Evolutionary conservation across 2,113 vertebrate species (phyloP).

Genomic region (Alethe castanea): DNA sequence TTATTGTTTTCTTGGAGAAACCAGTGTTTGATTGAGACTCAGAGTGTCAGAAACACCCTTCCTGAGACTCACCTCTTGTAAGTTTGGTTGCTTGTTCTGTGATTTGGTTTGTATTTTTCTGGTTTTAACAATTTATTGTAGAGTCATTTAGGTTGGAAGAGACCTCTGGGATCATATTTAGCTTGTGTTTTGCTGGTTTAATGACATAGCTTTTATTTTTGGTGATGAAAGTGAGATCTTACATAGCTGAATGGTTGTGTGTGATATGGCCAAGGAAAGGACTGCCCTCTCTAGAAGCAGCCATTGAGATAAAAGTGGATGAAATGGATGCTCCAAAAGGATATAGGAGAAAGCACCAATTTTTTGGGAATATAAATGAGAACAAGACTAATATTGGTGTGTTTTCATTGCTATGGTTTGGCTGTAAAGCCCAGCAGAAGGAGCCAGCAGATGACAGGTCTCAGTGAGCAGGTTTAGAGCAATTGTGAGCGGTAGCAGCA

Average conservation of each 20-base stretch:
- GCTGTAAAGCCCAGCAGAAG: neutral
- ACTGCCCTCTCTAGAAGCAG: neutral
- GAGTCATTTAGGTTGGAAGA: neutral
- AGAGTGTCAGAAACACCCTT: accelerated
- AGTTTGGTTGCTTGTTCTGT: neutral
- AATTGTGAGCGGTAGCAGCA: accelerated
- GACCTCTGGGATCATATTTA: neutral
- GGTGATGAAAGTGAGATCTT: neutral
- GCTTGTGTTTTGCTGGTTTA: neutral
- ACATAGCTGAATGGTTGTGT: accelerated
- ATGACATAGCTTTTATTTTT: neutral
- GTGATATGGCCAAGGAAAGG: neutral
- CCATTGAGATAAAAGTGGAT: accelerated
- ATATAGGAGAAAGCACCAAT: neutral
- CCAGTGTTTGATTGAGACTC: neutral
- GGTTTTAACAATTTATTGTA: neutral
- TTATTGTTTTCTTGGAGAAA: neutral
- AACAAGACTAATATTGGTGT: neutral
- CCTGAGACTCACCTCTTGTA: accelerated
- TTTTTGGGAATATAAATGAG: neutral
- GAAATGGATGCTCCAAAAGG: too few species aligned
- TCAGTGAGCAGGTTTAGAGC: neutral
- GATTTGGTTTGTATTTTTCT: neutral
- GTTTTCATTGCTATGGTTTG: neutral
- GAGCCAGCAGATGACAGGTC: neutral